Evolutionary conservation across 1,140 invertebrate species (phyloP).

Genomic region (Caenorhabditis brenneri): DNA sequence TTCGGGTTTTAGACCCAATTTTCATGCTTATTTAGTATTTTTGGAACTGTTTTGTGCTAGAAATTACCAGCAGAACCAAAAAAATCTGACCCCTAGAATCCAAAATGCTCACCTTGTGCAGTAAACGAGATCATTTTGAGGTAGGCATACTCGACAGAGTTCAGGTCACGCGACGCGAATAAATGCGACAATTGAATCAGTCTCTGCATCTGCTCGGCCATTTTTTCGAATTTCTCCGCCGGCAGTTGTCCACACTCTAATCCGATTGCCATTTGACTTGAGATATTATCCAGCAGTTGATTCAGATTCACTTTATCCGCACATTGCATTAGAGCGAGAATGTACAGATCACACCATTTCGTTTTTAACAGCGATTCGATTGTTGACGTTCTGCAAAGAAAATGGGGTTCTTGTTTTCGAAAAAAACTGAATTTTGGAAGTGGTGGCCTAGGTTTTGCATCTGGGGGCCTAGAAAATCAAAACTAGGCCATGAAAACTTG

Average conservation of each 20-base stretch:
- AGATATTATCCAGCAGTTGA: conserved; percentile 83
- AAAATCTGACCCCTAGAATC: not conserved
- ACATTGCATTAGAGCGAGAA: conserved; percentile 87
- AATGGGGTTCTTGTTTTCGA: no score
- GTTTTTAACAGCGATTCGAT: conserved; percentile 83
- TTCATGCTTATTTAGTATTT: no score
- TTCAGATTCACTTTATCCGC: conserved; percentile 81
- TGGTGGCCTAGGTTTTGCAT: no score
- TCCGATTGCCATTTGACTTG: conserved; percentile 75
- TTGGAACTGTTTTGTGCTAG: not conserved
- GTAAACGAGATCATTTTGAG: conserved; percentile 83
- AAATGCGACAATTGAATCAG: conserved; percentile 78
- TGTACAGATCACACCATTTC: conserved; percentile 91
- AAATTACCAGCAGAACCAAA: no score
- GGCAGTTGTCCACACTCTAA: conserved; percentile 68
- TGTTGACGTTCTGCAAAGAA: conserved; percentile 76
- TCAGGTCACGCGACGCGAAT: conserved; percentile 81
- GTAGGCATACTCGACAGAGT: conserved; percentile 84
- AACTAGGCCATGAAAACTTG: no score
- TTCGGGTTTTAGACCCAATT: no score
- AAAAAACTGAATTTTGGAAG: no score
- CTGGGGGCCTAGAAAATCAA: no score
- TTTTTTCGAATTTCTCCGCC: conserved; percentile 64
- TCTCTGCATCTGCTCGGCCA: conserved; percentile 79
- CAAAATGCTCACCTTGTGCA: conserved; percentile 47